phyloP scores from a whole-genome alignment of 2,888 invertebrate species.

The Drosophila ustulata region DNA sequence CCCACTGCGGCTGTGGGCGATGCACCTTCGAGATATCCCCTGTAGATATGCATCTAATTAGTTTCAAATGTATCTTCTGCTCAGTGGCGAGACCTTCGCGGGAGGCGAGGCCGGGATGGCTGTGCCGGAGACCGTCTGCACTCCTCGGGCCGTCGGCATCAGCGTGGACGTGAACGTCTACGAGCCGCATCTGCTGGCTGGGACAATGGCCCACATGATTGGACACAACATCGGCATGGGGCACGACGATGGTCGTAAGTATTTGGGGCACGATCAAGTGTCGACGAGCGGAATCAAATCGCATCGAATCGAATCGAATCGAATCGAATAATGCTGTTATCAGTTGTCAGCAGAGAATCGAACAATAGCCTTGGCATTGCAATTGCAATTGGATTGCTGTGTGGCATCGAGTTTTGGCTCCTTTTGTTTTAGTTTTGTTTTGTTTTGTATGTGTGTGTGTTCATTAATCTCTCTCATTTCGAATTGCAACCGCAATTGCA shows the following conservation, averaged over 20 bases:
- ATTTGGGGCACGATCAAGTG: neutral
- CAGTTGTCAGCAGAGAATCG: too few species aligned
- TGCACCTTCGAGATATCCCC: too few species aligned
- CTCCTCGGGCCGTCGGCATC: conserved; percentile 95
- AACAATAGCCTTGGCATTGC: too few species aligned
- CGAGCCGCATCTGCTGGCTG: conserved; percentile 97
- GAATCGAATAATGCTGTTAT: neutral
- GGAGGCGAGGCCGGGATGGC: conserved; percentile 98
- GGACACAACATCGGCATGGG: conserved; percentile 99
- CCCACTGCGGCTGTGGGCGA: too few species aligned
- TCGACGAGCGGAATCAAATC: neutral
- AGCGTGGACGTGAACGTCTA: conserved; percentile 97
- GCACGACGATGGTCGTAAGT: conserved; percentile 95
- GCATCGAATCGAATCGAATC: neutral
- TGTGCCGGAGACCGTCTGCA: conserved; percentile 96
- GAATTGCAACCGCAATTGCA: too few species aligned
- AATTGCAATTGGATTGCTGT: too few species aligned
- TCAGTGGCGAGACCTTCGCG: conserved; percentile 92
- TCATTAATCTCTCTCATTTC: too few species aligned
- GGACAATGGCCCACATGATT: conserved; percentile 98
- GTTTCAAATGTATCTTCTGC: neutral
- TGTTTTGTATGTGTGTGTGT: too few species aligned
- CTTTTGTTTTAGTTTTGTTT: too few species aligned
- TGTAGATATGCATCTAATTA: neutral
- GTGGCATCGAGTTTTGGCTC: too few species aligned